Conservation (phyloP, 2,113 vertebrate genomes). For the Ageneiosus marmoratus region DNA sequence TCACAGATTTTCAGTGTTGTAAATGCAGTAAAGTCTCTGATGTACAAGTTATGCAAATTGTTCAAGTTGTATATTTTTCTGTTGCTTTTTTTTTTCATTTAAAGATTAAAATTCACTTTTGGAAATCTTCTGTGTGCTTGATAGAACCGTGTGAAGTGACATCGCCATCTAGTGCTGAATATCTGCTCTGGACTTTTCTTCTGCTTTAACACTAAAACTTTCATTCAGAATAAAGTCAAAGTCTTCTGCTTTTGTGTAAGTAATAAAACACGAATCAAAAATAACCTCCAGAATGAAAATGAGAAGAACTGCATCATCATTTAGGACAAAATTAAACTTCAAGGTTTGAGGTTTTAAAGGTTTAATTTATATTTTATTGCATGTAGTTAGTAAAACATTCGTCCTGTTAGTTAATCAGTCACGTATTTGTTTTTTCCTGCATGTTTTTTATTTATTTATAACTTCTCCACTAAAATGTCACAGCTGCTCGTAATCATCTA, state of each 20-base stretch:
- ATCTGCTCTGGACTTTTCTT: too few species aligned
- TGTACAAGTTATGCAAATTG: slow-evolving; percentile 66
- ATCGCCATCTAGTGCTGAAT: slow-evolving; percentile 66
- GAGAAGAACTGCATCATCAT: not conserved
- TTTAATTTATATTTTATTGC: not conserved
- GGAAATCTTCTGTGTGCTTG: slow-evolving; percentile 28
- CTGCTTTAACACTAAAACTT: not conserved
- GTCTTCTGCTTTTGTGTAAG: not conserved
- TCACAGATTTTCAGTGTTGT: slow-evolving; percentile 72
- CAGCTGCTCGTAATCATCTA: not conserved
- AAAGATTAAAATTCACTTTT: slow-evolving; percentile 65
- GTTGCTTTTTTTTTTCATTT: slow-evolving; percentile 67
- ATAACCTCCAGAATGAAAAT: not conserved
- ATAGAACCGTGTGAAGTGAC: slow-evolving; percentile 15
- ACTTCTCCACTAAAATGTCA: not conserved
- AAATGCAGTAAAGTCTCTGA: slow-evolving; percentile 71
- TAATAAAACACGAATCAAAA: not conserved
- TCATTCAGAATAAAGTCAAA: not conserved
- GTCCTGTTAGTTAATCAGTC: too few species aligned
- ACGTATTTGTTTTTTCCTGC: not conserved
- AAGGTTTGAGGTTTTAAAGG: not conserved
- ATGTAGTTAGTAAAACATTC: too few species aligned
- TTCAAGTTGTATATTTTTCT: slow-evolving; percentile 78
- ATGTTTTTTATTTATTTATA: too few species aligned
- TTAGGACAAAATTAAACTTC: not conserved